A percentile compares a stretch with the other conserved stretches of the same genome.
Evolutionary conservation across 2,888 invertebrate genomes (phyloP).

Genomic region (Megalurothrips usitatus): DNA sequence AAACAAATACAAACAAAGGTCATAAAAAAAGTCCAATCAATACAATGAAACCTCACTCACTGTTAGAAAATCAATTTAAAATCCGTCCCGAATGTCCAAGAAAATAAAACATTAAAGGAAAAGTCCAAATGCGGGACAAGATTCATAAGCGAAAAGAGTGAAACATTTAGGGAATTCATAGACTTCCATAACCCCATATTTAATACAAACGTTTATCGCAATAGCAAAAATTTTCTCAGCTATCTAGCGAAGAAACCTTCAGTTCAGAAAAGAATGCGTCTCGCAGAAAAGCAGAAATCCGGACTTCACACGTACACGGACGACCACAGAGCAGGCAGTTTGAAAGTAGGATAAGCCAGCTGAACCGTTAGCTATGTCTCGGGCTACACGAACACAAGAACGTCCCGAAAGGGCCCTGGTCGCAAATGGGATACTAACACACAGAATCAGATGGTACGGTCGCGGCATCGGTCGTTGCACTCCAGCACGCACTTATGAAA

Average conservation of each 20-base stretch:
- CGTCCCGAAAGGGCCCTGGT: too few species aligned
- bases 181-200: too few species aligned
- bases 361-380: conserved; percentile 13
- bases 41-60: neutral
- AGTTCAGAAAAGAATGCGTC: neutral
- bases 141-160: neutral
- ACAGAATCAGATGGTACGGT: too few species aligned
- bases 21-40: neutral
- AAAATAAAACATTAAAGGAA: neutral
- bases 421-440: too few species aligned
- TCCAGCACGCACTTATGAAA: neutral
- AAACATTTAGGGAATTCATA: too few species aligned
- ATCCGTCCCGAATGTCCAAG: too few species aligned
- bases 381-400: neutral
- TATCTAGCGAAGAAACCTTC: neutral
- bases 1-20: neutral
- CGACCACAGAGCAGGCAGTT: neutral
- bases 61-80: neutral
- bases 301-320: too few species aligned
- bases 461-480: neutral
- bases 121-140: neutral
- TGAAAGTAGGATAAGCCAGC: conserved; percentile 2
- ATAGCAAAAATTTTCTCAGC: neutral
- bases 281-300: neutral
- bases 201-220: too few species aligned